Conservation (phyloP, 2,113 vertebrate species). For the Halcyon malimbica region DNA sequence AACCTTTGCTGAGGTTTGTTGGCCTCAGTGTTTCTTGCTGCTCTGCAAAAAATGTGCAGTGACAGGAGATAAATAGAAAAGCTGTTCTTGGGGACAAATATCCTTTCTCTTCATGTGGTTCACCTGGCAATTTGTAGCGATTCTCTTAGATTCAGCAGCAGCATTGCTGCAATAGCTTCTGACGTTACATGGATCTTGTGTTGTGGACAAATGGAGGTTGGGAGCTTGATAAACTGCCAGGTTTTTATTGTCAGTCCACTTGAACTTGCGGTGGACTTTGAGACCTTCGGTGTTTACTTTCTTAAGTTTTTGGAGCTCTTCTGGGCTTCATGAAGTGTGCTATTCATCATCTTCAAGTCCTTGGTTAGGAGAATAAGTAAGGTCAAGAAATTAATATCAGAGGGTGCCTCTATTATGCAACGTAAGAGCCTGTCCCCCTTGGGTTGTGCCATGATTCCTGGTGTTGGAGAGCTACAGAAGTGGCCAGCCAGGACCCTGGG, state of each 20-base stretch:
- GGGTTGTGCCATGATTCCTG: rapidly evolving
- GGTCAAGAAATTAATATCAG: background rate
- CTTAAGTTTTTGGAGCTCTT: background rate
- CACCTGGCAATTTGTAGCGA: background rate
- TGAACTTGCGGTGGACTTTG: background rate
- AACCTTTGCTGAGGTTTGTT: background rate
- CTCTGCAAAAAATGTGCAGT: background rate
- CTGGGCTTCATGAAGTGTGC: background rate
- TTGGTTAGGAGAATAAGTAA: background rate
- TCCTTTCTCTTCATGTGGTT: background rate
- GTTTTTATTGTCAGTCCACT: background rate
- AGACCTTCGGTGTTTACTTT: background rate
- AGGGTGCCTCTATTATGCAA: rapidly evolving
- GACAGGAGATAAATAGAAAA: background rate
- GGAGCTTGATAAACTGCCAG: background rate
- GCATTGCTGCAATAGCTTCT: rapidly evolving
- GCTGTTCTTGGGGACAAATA: background rate
- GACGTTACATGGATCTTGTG: background rate
- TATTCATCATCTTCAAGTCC: background rate
- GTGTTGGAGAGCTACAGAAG: rapidly evolving
- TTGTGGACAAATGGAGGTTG: background rate
- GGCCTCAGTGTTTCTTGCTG: background rate
- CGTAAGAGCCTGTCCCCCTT: rapidly evolving
- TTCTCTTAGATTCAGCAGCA: background rate
- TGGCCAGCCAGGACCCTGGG: background rate